phyloP scores from a whole-genome alignment of 2,113 vertebrate species.

The Carassius carassius region DNA sequence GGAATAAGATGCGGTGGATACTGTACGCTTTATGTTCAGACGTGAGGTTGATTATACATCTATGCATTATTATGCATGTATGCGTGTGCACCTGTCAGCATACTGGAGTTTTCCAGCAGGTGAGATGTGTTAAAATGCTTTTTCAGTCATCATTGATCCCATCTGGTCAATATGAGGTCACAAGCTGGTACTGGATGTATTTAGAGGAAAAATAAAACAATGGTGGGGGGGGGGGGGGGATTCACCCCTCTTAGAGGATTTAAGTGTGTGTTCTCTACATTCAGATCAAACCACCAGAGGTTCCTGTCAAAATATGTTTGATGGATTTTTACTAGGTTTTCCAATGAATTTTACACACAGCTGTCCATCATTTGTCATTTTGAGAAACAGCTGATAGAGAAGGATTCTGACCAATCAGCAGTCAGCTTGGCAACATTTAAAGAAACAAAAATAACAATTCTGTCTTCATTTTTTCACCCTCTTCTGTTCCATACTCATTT shows the following conservation, averaged over 20 bases:
- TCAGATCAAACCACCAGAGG: background rate
- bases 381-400: background rate
- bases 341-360: constrained; percentile 12
- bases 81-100: constrained; percentile 17
- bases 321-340: constrained; percentile 4
- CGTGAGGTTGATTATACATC: background rate
- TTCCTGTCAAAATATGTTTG: constrained; percentile 11
- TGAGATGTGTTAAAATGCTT: constrained; percentile 19
- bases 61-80: background rate
- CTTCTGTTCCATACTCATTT: background rate
- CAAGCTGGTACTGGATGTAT: constrained; percentile 12
- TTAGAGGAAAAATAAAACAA: background rate
- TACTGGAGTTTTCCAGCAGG: background rate
- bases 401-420: constrained; percentile 13
- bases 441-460: background rate
- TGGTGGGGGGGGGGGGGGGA: too few relatives aligned
- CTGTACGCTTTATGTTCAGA: background rate
- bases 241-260: too few relatives aligned
- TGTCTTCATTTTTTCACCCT: background rate
- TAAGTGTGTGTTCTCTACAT: background rate
- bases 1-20: background rate
- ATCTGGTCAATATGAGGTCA: background rate
- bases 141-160: background rate
- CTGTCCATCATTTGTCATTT: constrained; percentile 22
- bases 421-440: background rate